Evolutionary conservation across 64 coral and sea anemone species (phyloP), one percentile per base, ranked within the genome.

Genomic region (Cladopsammia gracilis): DNA sequence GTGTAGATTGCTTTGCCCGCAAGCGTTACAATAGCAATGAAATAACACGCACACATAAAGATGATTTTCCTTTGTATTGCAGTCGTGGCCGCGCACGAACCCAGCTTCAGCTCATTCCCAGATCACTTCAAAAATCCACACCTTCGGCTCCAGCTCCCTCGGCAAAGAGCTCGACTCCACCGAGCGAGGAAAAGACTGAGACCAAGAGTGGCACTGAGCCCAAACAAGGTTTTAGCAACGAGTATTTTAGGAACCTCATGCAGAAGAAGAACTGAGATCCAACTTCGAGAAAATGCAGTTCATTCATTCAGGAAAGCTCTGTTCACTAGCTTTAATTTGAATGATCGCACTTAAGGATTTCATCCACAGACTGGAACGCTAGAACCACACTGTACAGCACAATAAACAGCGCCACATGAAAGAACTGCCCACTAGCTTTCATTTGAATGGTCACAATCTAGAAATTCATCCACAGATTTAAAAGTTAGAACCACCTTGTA

Each of bases 231-330:
- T 94, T 98, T 65, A 94, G 75, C 75, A 98, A 98, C 57, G 92
- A 98, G 44, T 98, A 98, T 53, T 98, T 98, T 48, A 78, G 96
- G 13, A 90, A 52, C 12, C 92, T 98, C 19, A 45, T 93, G 82
- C 91, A 87, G 48, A 78, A 77, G 58, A 86, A 93, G 64, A 84
- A 68, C 11, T 84, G 46, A 84, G 4, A 42, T 44, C 24, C 1
- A 60, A 15, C 24, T 11, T 1, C 10, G 48, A 77, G 13, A 34
- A 34, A 34, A 34, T 34, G 2, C 34, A 34, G 34, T 34, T 34
- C 34, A 34, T 34, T 34, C 2, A 34, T 34, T 34, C 34, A 34
- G 34, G 34, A 34, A 34, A 34, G 34, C 34, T 34, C 34, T 34
- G 34, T 34, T 34, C 34, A 34, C 2, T 34, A 2, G 34, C 34